A percentile compares a stretch with the other conserved stretches of the same genome.
phyloP scores from a whole-genome alignment of 1,140 invertebrate species.

The Carcinoscorpius rotundicauda region DNA sequence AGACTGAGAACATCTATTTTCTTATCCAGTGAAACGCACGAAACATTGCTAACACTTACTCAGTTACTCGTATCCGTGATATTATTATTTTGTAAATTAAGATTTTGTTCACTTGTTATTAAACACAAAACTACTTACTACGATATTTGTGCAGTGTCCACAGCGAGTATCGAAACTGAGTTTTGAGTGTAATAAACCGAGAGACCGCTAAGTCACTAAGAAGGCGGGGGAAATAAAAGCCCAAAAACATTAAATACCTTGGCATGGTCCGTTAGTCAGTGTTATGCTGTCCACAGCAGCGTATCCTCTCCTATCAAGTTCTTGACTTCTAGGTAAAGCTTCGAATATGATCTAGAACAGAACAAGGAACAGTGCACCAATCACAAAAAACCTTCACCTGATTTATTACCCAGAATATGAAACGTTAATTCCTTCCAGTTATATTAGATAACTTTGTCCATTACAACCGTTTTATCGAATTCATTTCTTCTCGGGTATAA shows the following conservation, averaged over 20 bases:
- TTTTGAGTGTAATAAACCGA: background rate
- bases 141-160: background rate
- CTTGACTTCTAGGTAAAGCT: conserved; percentile 13
- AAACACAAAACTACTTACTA: background rate
- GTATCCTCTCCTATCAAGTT: conserved; percentile 12
- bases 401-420: no score
- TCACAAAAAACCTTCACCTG: background rate
- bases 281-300: conserved; percentile 15
- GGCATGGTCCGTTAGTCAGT: conserved; percentile 12
- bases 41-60: no score
- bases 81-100: background rate
- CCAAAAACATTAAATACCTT: conserved; percentile 3
- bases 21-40: no score
- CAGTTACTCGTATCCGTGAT: no score
- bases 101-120: background rate
- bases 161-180: background rate
- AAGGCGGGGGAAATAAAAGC: background rate
- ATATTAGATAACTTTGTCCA: no score
- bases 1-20: no score
- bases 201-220: background rate
- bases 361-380: background rate
- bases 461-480: no score
- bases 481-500: background rate
- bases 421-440: no score
- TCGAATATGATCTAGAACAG: conserved; percentile 14